Conservation (phyloP, 2,797 vertebrate species). For the Linurgus olivaceus region DNA sequence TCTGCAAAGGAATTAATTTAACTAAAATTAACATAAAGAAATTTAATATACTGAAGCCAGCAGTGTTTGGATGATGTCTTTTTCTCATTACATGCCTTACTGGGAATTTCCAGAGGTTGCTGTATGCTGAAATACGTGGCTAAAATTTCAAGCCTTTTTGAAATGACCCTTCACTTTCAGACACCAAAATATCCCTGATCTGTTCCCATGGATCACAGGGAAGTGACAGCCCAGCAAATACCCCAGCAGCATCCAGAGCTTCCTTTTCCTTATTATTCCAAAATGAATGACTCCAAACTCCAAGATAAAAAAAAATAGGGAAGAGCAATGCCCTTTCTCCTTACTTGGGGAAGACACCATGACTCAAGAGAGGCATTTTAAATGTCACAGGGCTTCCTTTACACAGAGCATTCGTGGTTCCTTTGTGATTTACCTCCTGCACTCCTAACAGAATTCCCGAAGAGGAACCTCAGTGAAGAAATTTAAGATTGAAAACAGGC, state of each 20-base stretch:
- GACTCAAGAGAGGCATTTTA: not conserved
- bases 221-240: not conserved
- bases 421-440: not conserved
- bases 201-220: not conserved
- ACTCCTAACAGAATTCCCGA: not conserved
- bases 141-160: not conserved
- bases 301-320: not conserved
- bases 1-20: not conserved
- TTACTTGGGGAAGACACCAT: not conserved
- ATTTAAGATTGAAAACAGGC: not conserved
- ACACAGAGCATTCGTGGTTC: not conserved
- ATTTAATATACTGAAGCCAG: not conserved
- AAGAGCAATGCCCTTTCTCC: not conserved
- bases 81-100: not conserved
- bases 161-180: not conserved
- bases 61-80: not conserved
- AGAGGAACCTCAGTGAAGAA: not conserved
- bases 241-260: not conserved
- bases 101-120: not conserved
- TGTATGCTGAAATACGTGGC: not conserved
- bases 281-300: not conserved
- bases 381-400: not conserved
- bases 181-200: not conserved
- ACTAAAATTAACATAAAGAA: not conserved
- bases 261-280: not conserved